Evolutionary conservation across 2,888 invertebrate species (phyloP).

Genomic region (Willowsia nigromaculata): DNA sequence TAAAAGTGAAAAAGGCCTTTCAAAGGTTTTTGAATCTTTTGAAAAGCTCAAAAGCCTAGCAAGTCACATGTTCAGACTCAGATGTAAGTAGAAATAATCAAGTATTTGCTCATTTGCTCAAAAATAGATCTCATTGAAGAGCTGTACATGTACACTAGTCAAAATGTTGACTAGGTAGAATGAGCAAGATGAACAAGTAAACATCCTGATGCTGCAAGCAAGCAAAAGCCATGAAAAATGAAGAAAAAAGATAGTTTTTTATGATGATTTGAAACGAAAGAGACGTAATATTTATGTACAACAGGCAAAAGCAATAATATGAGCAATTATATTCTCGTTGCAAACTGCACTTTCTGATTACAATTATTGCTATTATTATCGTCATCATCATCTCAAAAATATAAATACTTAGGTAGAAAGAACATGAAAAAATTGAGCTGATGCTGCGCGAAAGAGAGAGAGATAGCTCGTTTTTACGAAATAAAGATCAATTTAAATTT

Average conservation of each 20-base stretch:
- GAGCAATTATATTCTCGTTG: constrained; percentile 15
- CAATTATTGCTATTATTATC: constrained; percentile 26
- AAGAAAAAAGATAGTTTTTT: not conserved
- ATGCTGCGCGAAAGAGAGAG: not conserved
- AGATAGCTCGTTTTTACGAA: not conserved
- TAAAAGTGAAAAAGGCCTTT: too few species aligned
- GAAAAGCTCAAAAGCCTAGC: too few species aligned
- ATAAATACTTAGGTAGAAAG: not conserved
- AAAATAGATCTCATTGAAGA: not conserved
- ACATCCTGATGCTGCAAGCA: not conserved
- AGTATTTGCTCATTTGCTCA: too few species aligned
- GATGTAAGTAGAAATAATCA: too few species aligned
- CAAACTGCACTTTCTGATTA: constrained; percentile 34
- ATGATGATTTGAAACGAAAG: not conserved
- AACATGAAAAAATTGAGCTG: not conserved
- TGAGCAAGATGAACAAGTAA: not conserved
- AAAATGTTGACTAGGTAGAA: not conserved
- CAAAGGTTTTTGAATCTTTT: too few species aligned
- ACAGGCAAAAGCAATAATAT: not conserved
- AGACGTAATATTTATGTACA: not conserved
- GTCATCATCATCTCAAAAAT: not conserved
- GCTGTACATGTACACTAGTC: not conserved
- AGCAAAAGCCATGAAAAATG: not conserved
- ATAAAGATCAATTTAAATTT: not conserved
- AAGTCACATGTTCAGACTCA: too few species aligned